Conservation (phyloP, 2,113 vertebrate species). For the Mustela lutreola region DNA sequence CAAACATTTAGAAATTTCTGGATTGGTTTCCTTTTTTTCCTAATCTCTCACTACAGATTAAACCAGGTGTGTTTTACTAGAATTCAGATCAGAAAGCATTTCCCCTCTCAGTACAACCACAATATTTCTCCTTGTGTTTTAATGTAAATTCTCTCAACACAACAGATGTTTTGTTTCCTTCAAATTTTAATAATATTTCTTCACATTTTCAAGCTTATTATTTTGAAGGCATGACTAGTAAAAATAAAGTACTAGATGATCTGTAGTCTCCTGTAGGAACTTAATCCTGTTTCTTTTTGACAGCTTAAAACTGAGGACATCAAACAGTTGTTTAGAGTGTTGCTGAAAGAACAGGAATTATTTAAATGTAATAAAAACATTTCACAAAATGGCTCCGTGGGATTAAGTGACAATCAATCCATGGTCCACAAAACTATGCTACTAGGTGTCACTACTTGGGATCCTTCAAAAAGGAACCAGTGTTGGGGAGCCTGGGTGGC, state of each 20-base stretch:
- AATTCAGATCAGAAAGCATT: slow-evolving; percentile 57
- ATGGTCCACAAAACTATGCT: not conserved
- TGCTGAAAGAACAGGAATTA: slow-evolving; percentile 18
- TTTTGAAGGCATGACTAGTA: slow-evolving; percentile 45
- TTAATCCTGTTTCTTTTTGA: slow-evolving; percentile 28
- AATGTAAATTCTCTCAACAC: not conserved
- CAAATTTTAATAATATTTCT: slow-evolving; percentile 42
- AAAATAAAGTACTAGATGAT: slow-evolving; percentile 10
- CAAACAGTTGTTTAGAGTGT: not conserved
- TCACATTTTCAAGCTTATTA: slow-evolving; percentile 34
- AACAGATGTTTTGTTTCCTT: slow-evolving; percentile 26
- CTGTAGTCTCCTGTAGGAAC: not conserved
- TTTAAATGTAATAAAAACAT: not conserved
- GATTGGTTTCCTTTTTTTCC: not conserved
- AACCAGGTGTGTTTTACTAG: slow-evolving; percentile 22
- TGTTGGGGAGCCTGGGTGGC: not conserved
- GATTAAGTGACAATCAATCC: slow-evolving; percentile 55
- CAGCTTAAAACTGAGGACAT: slow-evolving; percentile 28
- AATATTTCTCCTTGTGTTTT: slow-evolving; percentile 53
- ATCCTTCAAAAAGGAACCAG: slow-evolving; percentile 33
- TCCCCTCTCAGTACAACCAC: not conserved
- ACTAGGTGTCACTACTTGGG: slow-evolving; percentile 16
- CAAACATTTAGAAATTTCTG: slow-evolving; percentile 57
- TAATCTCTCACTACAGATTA: slow-evolving; percentile 62
- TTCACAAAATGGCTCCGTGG: slow-evolving; percentile 46